phyloP scores from a whole-genome alignment of 2,113 vertebrate genomes.

The Centropus bengalensis region DNA sequence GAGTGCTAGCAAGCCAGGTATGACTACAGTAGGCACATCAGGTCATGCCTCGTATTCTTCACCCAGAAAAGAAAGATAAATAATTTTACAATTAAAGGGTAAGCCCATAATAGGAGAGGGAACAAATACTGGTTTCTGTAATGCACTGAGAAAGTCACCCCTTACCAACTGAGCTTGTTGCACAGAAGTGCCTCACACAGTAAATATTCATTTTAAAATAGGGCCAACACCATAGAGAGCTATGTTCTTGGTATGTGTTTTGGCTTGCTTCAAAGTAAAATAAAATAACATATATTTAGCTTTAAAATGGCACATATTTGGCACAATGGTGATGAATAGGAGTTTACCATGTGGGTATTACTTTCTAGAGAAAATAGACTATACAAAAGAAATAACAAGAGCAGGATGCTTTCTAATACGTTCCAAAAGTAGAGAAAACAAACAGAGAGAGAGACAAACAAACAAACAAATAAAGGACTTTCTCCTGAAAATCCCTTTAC shows the following conservation, averaged over 20 bases:
- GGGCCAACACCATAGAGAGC: slow-evolving; percentile 14
- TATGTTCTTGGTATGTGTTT: slow-evolving; percentile 38
- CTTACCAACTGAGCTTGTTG: background rate
- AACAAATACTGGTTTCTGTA: background rate
- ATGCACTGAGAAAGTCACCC: background rate
- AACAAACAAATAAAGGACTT: slow-evolving; percentile 43
- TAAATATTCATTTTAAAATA: slow-evolving; percentile 16
- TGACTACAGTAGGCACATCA: background rate
- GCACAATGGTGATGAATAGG: slow-evolving; percentile 42
- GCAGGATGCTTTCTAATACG: slow-evolving; percentile 60
- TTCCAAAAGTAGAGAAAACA: slow-evolving; percentile 61
- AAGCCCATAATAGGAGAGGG: background rate
- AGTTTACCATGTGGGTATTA: slow-evolving; percentile 59
- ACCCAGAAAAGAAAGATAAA: rapidly evolving
- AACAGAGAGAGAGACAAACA: slow-evolving; percentile 15
- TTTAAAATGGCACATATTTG: slow-evolving; percentile 64
- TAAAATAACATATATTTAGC: slow-evolving; percentile 55
- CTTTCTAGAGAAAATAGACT: slow-evolving; percentile 64
- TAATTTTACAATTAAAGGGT: background rate
- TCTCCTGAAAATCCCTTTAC: background rate
- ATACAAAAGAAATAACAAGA: slow-evolving; percentile 64
- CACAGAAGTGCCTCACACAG: background rate
- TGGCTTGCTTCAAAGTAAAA: slow-evolving; percentile 52
- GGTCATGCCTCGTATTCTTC: background rate
- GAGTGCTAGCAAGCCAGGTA: background rate